Percentiles rank a stretch among this genome's conserved stretches.
Conservation (phyloP, 1,140 invertebrate genomes). For the Pachypsylla venusta region DNA sequence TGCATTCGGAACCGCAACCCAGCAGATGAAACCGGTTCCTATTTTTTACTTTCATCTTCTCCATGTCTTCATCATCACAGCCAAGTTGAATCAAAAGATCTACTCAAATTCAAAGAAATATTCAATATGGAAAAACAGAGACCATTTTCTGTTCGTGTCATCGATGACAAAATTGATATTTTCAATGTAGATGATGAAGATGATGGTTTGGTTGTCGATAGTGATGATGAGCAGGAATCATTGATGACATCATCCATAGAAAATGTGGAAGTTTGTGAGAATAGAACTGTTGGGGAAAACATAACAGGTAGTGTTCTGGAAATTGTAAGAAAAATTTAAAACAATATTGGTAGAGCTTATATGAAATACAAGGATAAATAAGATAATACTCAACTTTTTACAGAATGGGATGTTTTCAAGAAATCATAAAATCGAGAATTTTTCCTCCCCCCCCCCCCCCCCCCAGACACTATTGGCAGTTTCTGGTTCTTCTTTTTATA, state of each 20-base stretch:
- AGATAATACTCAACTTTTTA: no score
- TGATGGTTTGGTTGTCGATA: not conserved
- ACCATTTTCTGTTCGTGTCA: not conserved
- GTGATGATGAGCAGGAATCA: not conserved
- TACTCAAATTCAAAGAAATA: slow-evolving; percentile 3
- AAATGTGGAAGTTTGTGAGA: no score
- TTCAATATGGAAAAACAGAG: not conserved
- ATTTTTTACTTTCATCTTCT: not conserved
- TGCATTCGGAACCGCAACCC: not conserved
- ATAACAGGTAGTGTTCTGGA: no score
- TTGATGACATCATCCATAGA: not conserved
- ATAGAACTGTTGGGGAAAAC: no score
- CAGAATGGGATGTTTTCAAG: no score
- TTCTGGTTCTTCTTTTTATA: no score
- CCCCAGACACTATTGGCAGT: no score
- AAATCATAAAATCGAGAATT: no score
- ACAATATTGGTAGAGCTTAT: no score
- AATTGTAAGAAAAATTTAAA: no score
- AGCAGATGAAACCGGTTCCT: not conserved
- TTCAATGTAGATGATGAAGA: slow-evolving; percentile 1
- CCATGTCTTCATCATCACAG: not conserved
- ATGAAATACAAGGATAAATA: no score
- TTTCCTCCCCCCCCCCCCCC: no score
- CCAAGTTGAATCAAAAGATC: not conserved
- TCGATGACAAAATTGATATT: not conserved